phyloP scores from a whole-genome alignment of 2,888 invertebrate species.

The Meteorus cinctellus region DNA sequence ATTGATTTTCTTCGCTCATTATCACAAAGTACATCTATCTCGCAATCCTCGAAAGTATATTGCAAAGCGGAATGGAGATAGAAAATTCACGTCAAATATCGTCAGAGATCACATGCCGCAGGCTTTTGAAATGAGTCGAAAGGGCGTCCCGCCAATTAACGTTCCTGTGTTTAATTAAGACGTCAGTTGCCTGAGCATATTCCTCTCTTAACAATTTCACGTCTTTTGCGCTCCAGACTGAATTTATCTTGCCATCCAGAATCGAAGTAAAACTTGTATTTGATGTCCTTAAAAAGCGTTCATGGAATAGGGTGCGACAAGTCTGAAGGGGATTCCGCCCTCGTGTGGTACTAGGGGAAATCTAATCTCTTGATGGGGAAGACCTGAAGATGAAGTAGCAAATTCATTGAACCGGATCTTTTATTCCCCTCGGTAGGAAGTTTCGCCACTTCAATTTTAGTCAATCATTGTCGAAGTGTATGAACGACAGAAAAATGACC shows the following conservation, averaged over 20 bases:
- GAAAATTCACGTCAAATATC: slow-evolving; percentile 2
- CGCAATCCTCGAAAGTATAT: neutral
- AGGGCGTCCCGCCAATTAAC: slow-evolving; percentile 31
- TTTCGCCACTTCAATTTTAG: neutral
- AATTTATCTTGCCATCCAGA: slow-evolving; percentile 46
- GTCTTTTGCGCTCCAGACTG: slow-evolving; percentile 25
- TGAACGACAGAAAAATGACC: no score
- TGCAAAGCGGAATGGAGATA: neutral
- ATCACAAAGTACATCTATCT: no score
- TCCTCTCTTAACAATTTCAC: slow-evolving; percentile 16
- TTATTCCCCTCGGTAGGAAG: slow-evolving; percentile 31
- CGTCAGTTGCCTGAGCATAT: slow-evolving; percentile 19
- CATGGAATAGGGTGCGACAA: slow-evolving; percentile 12
- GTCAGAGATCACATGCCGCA: neutral
- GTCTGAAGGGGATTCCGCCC: slow-evolving; percentile 18
- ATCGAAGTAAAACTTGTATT: slow-evolving; percentile 40
- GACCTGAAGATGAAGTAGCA: neutral
- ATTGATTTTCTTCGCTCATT: neutral
- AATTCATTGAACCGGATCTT: slow-evolving; percentile 15
- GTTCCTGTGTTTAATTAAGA: slow-evolving; percentile 47
- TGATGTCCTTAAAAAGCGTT: slow-evolving; percentile 40
- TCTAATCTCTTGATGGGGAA: slow-evolving; percentile 25
- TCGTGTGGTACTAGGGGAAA: neutral
- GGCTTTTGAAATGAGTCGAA: slow-evolving; percentile 17
- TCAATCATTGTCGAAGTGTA: no score